Conservation (phyloP, 2,797 vertebrate species). For the Trichosurus vulpecula region DNA sequence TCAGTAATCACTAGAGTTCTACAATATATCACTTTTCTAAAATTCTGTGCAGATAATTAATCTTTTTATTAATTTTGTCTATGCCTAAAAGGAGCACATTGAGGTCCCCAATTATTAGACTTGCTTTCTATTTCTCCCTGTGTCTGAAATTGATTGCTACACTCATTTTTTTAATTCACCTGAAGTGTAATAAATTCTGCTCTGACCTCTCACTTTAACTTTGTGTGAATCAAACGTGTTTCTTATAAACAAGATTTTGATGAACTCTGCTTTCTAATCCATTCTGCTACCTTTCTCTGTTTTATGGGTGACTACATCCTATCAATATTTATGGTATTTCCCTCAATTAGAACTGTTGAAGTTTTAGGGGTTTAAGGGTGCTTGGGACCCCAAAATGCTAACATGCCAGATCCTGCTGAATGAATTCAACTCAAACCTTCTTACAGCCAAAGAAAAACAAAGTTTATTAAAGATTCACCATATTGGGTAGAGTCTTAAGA, state of each 20-base stretch:
- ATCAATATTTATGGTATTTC: background rate
- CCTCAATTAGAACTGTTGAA: too few relatives aligned
- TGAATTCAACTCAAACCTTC: too few relatives aligned
- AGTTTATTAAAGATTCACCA: too few relatives aligned
- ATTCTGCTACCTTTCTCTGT: background rate
- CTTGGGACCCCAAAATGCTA: too few relatives aligned
- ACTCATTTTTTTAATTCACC: background rate
- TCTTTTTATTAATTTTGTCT: background rate
- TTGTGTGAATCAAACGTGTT: background rate
- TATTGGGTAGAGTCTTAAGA: too few relatives aligned
- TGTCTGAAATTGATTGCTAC: background rate
- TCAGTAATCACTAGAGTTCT: background rate
- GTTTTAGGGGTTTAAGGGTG: too few relatives aligned
- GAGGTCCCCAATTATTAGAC: background rate
- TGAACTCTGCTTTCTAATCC: background rate
- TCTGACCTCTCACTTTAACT: background rate
- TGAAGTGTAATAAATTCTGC: background rate
- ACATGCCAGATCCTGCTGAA: too few relatives aligned
- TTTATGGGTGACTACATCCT: background rate
- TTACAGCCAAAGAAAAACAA: too few relatives aligned
- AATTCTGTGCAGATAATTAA: background rate
- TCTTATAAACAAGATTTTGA: background rate
- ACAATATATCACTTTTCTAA: background rate
- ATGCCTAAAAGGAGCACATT: background rate
- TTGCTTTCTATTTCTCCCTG: background rate